These are phyloP conservation scores for Hippocampus guttulatus DNA, from an alignment of 2,113 vertebrate genomes.

Conservation along the genomic window DNA sequence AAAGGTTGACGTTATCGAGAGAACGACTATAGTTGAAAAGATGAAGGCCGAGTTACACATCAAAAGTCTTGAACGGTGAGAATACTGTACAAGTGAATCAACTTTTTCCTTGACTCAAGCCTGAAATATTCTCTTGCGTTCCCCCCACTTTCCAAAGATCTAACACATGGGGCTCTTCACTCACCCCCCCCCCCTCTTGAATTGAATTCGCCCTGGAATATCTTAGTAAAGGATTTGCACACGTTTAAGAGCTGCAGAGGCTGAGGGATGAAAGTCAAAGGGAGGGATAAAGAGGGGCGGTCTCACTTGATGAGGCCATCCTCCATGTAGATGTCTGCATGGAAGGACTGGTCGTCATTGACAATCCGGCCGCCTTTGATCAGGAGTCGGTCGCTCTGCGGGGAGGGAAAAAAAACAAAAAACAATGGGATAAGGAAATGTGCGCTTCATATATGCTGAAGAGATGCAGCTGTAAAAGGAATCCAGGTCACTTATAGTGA, in stretches of 20 bases:
- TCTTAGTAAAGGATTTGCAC: background rate
- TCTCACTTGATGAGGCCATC: constrained; percentile 97
- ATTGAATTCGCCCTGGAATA: background rate
- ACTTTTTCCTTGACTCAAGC: background rate
- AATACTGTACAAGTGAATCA: too few species aligned
- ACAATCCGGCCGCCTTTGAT: constrained; percentile 97
- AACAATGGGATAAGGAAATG: background rate
- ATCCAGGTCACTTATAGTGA: background rate
- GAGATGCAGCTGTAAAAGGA: background rate
- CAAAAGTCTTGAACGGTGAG: background rate
- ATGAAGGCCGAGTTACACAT: background rate
- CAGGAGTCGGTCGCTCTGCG: constrained; percentile 90
- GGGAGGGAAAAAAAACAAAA: constrained; percentile 11
- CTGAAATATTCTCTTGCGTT: background rate
- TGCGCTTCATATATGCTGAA: background rate
- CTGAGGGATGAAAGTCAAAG: constrained; percentile 9
- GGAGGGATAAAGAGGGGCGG: constrained; percentile 5
- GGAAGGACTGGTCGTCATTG: constrained; percentile 96
- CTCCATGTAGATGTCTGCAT: constrained; percentile 96
- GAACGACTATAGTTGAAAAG: background rate
- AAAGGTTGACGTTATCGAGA: background rate
- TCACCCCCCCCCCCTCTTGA: background rate
- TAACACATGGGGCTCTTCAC: background rate
- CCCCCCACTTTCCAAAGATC: background rate
- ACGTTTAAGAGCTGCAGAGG: background rate